Base-by-base conservation (phyloP, 2,888 invertebrate species). In the Crossocerus cetratus region DNA sequence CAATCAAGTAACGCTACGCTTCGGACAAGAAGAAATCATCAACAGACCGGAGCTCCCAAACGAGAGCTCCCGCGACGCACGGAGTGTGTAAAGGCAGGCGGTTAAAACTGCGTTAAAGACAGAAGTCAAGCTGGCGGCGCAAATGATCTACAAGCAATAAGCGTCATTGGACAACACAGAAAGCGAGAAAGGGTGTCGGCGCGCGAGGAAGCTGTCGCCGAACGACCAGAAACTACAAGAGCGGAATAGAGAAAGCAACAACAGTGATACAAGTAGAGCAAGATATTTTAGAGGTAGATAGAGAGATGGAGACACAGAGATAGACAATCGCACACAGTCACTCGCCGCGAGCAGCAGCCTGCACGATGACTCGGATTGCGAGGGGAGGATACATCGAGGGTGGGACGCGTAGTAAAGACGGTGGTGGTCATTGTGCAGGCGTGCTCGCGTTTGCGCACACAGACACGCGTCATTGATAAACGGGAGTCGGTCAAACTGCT, bases 1-100 rank as follows among this genome's bases (percentile, higher is more conserved):
- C 55, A 55, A 32, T 75, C 75, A 74, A 69, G 74, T 74, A 73
- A 72, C 74, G 64, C 73, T 73, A 70, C 55, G 55, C 71, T 58
- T 45, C 60, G 56, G 32, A 32, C 32, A 32, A 32, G 8, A 32
- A 32, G 32, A 32, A 32, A 32, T 32, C 32, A 32, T 32, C 8
- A 32, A 32, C 3, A 8, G 32, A 32, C 8, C n/a, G n/a, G 32
- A 32, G 11, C 5, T 32, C 8, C 32, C 8, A 32, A n/a, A n/a
- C n/a, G n/a, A 1, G 32, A 32, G 32, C 32, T 32, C 32, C 32
- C 11, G 32, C 32, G 32, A 32, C 11, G 32, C 32, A 32, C 11
- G 11, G 32, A 32, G 11, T 32, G 32, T 8, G 11, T 32, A 8
- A 32, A 32, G 11, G 1, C 32, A 32, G 32, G 32, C 32, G 5